Percentiles rank a stretch among this genome's conserved stretches.
Evolutionary conservation across 2,797 vertebrate species (phyloP).

Genomic region (Sitta carolinensis): DNA sequence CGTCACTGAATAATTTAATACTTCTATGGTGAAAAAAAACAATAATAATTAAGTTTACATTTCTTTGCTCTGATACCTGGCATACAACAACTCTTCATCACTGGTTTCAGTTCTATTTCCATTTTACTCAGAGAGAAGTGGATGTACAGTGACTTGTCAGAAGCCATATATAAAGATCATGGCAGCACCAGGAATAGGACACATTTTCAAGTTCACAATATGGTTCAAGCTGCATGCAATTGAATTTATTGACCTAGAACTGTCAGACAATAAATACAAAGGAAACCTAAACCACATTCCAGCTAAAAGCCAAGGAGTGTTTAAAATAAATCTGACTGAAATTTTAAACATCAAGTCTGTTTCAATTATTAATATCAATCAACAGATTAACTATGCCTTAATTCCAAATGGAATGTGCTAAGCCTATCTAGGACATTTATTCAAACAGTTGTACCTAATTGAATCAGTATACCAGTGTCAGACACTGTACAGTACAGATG

Average conservation of each 20-base stretch:
- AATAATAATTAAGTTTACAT: neutral
- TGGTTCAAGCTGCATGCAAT: neutral
- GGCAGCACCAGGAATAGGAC: neutral
- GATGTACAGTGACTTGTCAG: neutral
- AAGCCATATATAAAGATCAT: neutral
- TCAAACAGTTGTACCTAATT: neutral
- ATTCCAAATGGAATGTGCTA: constrained; percentile 16
- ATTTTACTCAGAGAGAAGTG: neutral
- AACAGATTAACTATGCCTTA: constrained; percentile 16
- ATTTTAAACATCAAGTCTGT: neutral
- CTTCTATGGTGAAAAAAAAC: neutral
- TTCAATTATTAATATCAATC: constrained; percentile 54
- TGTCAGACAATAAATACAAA: neutral
- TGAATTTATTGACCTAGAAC: neutral
- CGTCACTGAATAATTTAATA: neutral
- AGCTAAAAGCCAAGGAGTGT: neutral
- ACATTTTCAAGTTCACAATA: neutral
- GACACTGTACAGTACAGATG: neutral
- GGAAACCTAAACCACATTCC: neutral
- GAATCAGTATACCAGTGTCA: neutral
- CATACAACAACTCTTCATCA: neutral
- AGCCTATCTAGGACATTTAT: neutral
- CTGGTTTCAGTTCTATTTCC: neutral
- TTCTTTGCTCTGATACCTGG: neutral
- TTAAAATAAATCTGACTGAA: neutral